These are phyloP conservation scores for Chloroclysta siterata DNA, from an alignment of 2,888 invertebrate species.

Conservation along the genomic window DNA sequence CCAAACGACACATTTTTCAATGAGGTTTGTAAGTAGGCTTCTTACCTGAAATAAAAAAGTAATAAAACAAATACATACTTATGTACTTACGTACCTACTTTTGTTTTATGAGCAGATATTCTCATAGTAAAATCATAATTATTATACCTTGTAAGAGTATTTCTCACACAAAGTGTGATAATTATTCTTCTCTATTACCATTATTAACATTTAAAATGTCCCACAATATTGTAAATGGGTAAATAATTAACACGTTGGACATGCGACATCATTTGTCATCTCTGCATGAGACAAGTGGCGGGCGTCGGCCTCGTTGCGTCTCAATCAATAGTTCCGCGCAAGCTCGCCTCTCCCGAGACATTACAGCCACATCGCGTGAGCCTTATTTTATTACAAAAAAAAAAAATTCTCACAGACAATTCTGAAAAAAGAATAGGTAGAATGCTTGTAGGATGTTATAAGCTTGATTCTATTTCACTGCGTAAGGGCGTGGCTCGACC, in stretches of 20 bases:
- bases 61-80: too few relatives aligned
- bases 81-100: too few relatives aligned
- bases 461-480: constrained; percentile 35
- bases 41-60: too few relatives aligned
- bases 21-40: too few relatives aligned
- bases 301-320: constrained; percentile 59
- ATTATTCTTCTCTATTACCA: too few relatives aligned
- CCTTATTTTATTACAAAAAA: constrained; percentile 22
- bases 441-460: constrained; percentile 8
- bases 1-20: not conserved
- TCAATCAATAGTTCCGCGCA: constrained; percentile 76
- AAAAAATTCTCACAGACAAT: constrained; percentile 9
- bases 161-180: too few relatives aligned
- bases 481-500: constrained; percentile 68
- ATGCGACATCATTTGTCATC: constrained; percentile 57
- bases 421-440: constrained; percentile 3
- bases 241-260: constrained; percentile 21
- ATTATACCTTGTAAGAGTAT: too few relatives aligned
- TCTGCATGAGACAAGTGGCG: constrained; percentile 53
- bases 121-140: too few relatives aligned
- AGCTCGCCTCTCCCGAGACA: constrained; percentile 56
- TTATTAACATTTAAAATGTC: too few relatives aligned
- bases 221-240: not conserved
- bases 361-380: constrained; percentile 39
- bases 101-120: too few relatives aligned